Evolutionary conservation across 1,140 invertebrate species (phyloP), one percentile per base, ranked within the genome.

Genomic region (Chionoecetes opilio): DNA sequence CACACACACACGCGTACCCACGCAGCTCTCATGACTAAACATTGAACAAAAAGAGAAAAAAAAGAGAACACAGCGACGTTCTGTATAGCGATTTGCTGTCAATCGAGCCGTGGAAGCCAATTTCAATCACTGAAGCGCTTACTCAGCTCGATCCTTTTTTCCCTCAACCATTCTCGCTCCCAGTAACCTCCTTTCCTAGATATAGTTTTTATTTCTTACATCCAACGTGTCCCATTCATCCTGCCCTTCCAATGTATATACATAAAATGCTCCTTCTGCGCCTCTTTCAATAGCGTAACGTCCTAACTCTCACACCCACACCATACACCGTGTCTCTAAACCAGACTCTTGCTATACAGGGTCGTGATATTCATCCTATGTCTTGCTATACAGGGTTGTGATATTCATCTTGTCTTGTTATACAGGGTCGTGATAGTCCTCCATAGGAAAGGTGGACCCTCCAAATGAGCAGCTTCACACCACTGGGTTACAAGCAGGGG

Each of bases 51-150:
- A 75, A 2, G 63, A 26, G 63, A 21, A 75, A 26, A n/a, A n/a
- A n/a, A n/a, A n/a, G n/a, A n/a, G n/a, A n/a, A n/a, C n/a, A n/a
- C 21, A 75, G n/a, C 63, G 63, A 26, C 21, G n/a, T n/a, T n/a
- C 63, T n/a, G 63, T 17, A n/a, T n/a, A 75, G 63, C n/a, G 63
- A 75, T 75, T 75, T 75, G 63, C n/a, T n/a, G 63, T 75, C 63
- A 75, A 75, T 75, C 63, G 63, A 75, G n/a, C 63, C 63, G n/a
- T n/a, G 63, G 21, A n/a, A 75, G 63, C 63, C 63, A 75, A 75
- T 75, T 75, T 75, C 63, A 75, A n/a, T 17, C 63, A 26, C 21
- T 75, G 63, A 75, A 26, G 63, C 63, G 63, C n/a, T 75, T n/a
- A 75, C 63, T 26, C 63, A 75, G 63, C 63, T 5, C 21, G 6